Evolutionary conservation across 2,797 vertebrate species (phyloP).

Genomic region (Scolopax rusticola): DNA sequence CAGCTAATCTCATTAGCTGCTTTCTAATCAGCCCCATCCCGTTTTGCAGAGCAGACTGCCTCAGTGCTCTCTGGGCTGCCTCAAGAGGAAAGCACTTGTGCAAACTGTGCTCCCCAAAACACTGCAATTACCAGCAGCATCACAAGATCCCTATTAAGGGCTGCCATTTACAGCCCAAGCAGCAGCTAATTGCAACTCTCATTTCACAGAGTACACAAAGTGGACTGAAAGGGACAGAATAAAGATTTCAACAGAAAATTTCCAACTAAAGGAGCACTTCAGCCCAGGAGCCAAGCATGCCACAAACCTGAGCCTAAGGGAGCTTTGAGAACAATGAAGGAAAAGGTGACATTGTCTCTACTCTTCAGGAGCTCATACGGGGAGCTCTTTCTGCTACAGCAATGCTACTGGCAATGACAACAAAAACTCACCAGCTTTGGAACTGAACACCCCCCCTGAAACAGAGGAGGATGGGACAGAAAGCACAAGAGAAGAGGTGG

Average conservation of each 20-base stretch:
- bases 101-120: not conserved
- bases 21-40: not conserved
- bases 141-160: not conserved
- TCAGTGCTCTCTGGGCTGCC: not conserved
- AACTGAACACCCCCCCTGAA: not conserved
- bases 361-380: not conserved
- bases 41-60: not conserved
- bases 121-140: not conserved
- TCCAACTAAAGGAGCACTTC: not conserved
- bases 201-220: not conserved
- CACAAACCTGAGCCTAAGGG: not conserved
- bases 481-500: not conserved
- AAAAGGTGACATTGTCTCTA: not conserved
- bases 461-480: not conserved
- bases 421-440: not conserved
- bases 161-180: not conserved
- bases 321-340: not conserved
- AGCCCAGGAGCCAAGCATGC: not conserved
- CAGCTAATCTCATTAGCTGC: not conserved
- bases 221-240: not conserved
- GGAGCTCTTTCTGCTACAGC: not conserved
- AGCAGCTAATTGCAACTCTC: not conserved
- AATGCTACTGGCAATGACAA: not conserved
- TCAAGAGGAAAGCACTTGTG: not conserved
- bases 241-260: not conserved